Base-by-base conservation (phyloP, 2,888 invertebrate species). In the Drosophila nigritarsus region DNA sequence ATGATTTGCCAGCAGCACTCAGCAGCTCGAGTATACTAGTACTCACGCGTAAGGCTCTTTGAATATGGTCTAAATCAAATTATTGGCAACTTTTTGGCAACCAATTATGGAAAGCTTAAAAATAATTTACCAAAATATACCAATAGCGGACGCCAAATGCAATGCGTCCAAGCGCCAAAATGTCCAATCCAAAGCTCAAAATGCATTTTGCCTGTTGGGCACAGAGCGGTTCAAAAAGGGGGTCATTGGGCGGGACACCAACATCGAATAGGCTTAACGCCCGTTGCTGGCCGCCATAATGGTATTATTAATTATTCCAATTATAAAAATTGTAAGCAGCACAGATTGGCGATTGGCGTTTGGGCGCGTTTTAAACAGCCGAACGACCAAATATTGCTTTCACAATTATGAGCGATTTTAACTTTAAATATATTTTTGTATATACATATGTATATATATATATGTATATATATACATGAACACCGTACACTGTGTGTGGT, bases 301-400 rank as follows among this genome's bases (percentile, higher is more conserved):
- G 90, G 91, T 91, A 91, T 91, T 91, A 92, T 92, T 92, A 92
- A 92, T 92, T 92, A 92, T 92, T 91, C 90, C 92, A 92, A 92
- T 92, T 92, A 92, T 91, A 91, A 84, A 90, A 87, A 86, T 81
- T 79, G 74, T 89, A 90, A 83, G 90, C 87, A 84, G 78, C 70
- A 70, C 75, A 78, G 79, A 77, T 76, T 78, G 69, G 61, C 81
- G 71, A 78, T 78, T 71, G 69, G 65, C 80, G 51, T 68, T 73
- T 81, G 65, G 67, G 64, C 73, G 59, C 75, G 69, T 64, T 78
- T 82, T 55, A 79, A 80, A 67, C 62, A 42, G 80, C 69, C 62
- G 29, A 82, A 78, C 29, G 48, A 27, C 49, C 63, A 53, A 76
- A 85, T 65, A 71, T 87, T 87, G 27, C 67, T 71, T 73, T 69